Conservation (phyloP, 2,888 invertebrate genomes). For the Epistrophella euchroma region DNA sequence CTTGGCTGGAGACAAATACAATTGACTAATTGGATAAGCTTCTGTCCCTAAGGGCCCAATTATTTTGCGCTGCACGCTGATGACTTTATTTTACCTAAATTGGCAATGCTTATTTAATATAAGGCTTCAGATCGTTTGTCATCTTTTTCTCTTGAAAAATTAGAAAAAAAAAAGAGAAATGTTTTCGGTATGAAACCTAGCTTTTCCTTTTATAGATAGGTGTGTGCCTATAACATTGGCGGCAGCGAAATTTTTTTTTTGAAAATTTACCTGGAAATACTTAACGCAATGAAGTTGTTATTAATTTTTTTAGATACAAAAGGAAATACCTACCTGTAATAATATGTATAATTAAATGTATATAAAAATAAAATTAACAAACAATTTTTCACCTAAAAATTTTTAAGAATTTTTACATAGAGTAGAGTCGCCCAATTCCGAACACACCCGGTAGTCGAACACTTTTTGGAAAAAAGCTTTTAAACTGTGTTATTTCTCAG, state of each 20-base stretch:
- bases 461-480: no score
- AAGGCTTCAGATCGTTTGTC: slow-evolving; percentile 9
- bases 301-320: not conserved
- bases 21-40: slow-evolving; percentile 42
- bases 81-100: slow-evolving; percentile 39
- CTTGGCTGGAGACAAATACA: slow-evolving; percentile 24
- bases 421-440: no score
- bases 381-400: no score
- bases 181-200: not conserved
- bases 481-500: no score
- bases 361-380: no score
- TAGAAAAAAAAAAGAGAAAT: not conserved
- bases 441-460: no score
- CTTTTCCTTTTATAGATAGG: slow-evolving; percentile 8
- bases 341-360: no score
- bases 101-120: not conserved
- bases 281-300: slow-evolving; percentile 5
- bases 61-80: slow-evolving; percentile 21
- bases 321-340: no score
- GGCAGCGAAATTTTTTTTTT: not conserved
- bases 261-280: not conserved
- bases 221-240: no score
- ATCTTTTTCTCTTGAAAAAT: not conserved
- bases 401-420: no score
- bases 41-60: slow-evolving; percentile 38